These are phyloP conservation scores for Pycnonotus jocosus DNA, from an alignment of 2,113 vertebrate genomes.

Conservation along the genomic window DNA sequence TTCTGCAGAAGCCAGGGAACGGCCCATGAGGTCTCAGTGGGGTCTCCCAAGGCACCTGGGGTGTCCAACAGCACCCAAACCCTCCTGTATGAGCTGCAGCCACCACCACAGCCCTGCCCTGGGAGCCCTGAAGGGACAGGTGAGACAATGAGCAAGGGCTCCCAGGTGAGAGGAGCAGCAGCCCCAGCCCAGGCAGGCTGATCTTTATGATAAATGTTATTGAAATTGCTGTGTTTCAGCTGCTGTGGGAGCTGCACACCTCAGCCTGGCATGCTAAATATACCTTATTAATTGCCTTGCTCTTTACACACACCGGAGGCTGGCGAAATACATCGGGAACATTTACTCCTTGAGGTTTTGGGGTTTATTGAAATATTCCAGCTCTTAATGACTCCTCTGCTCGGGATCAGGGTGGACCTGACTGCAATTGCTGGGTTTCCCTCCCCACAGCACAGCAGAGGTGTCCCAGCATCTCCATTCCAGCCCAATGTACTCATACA, in stretches of 20 bases:
- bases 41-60: not conserved
- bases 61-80: not conserved
- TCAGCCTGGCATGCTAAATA: slow-evolving; percentile 58
- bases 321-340: not conserved
- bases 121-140: rapidly evolving
- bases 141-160: not conserved
- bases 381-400: not conserved
- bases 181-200: slow-evolving; percentile 15
- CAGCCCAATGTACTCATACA: rapidly evolving
- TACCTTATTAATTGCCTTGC: slow-evolving; percentile 65
- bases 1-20: not conserved
- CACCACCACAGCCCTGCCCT: not conserved
- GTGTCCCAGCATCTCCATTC: not conserved
- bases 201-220: slow-evolving; percentile 28
- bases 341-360: slow-evolving; percentile 20
- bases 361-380: not conserved
- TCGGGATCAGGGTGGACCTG: not conserved
- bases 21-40: rapidly evolving
- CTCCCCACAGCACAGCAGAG: not conserved
- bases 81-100: not conserved
- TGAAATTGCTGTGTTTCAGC: slow-evolving; percentile 33
- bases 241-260: slow-evolving; percentile 35
- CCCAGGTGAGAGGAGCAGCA: not conserved
- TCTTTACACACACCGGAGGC: slow-evolving; percentile 23
- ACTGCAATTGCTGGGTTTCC: not conserved